These are phyloP conservation scores for Pseudochirops cupreus DNA, from an alignment of 2,797 vertebrate genomes.

Conservation along the genomic window DNA sequence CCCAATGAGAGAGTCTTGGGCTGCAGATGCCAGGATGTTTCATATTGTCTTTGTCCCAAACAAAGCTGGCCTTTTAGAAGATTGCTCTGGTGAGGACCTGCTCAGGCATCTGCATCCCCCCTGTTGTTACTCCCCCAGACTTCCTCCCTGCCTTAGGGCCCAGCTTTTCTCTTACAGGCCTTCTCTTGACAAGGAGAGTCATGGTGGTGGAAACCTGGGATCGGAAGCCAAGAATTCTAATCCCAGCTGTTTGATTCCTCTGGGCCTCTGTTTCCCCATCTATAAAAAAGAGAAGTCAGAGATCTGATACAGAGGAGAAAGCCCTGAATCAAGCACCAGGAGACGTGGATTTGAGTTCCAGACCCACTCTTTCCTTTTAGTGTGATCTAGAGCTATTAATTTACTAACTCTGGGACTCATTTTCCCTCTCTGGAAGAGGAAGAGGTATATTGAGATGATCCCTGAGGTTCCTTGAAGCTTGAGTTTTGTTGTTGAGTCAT, in stretches of 20 bases:
- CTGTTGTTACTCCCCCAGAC: background rate
- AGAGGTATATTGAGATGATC: background rate
- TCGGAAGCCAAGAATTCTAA: background rate
- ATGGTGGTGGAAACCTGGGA: background rate
- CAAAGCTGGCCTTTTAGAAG: constrained; percentile 20
- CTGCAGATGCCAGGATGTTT: constrained; percentile 21
- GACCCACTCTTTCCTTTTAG: background rate
- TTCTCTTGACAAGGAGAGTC: background rate
- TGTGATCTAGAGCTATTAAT: too few relatives aligned
- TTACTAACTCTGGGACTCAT: background rate
- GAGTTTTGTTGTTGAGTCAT: background rate
- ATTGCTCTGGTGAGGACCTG: background rate
- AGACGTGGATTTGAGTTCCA: background rate
- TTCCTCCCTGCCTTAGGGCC: background rate
- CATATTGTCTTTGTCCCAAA: constrained; percentile 35
- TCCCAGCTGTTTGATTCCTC: background rate
- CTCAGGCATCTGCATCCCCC: background rate
- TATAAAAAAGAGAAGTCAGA: background rate
- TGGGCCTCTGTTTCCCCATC: background rate
- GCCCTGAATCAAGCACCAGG: background rate
- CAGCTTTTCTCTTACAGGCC: background rate
- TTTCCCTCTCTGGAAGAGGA: background rate
- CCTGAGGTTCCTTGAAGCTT: background rate
- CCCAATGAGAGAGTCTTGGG: constrained; percentile 12
- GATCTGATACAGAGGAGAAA: background rate